Conservation (phyloP, 1,140 invertebrate genomes). For the Neodiprion virginianus region DNA sequence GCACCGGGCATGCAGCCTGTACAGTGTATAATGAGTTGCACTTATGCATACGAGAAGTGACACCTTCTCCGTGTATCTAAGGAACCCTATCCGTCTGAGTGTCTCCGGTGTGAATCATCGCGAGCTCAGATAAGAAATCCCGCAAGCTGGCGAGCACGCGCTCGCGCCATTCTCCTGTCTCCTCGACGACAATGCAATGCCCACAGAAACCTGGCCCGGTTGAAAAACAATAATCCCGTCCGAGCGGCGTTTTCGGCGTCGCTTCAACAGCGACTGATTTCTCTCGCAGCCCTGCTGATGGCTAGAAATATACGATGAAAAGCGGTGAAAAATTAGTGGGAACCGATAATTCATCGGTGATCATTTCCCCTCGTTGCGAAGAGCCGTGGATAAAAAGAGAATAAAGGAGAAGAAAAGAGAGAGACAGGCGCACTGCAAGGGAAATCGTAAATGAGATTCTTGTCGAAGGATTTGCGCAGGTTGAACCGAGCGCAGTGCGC, state of each 20-base stretch:
- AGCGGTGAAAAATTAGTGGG: background rate
- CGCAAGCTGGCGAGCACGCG: background rate
- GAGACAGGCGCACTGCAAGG: too few species aligned
- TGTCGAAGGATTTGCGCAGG: constrained; percentile 37
- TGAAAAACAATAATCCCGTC: too few species aligned
- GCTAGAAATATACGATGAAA: too few species aligned
- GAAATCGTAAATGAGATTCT: constrained; percentile 23
- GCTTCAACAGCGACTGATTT: too few species aligned
- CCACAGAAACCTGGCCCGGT: too few species aligned
- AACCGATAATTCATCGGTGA: background rate
- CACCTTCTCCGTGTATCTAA: constrained; percentile 46
- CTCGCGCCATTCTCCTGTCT: constrained; percentile 11
- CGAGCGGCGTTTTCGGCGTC: too few species aligned
- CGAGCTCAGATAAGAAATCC: constrained; percentile 39
- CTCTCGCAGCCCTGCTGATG: too few species aligned
- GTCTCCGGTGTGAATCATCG: constrained; percentile 48
- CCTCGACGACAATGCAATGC: background rate
- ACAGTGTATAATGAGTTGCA: constrained; percentile 45
- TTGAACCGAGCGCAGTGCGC: too few species aligned
- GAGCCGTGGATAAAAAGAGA: background rate
- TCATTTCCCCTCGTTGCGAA: background rate
- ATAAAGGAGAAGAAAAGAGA: background rate
- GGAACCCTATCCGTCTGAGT: background rate
- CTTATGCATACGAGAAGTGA: constrained; percentile 54
- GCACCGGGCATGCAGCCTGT: constrained; percentile 24